Conservation (phyloP, 2,888 invertebrate genomes). For the Hirtodrosophila alboralis region DNA sequence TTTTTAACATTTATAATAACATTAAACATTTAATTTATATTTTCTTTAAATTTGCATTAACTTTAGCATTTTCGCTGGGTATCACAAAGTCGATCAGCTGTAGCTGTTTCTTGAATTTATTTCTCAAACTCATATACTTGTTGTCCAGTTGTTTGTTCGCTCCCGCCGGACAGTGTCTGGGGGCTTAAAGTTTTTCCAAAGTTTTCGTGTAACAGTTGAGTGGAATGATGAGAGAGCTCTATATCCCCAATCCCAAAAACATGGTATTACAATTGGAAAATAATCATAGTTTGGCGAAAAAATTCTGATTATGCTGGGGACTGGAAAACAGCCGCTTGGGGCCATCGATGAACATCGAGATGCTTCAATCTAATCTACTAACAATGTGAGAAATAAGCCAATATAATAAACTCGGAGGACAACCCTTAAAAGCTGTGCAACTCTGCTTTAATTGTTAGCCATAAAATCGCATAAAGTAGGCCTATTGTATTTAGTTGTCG, state of each 20-base stretch:
- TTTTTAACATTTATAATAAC: too few species aligned
- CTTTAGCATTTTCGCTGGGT: constrained; percentile 4
- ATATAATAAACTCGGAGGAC: constrained; percentile 3
- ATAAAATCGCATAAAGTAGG: constrained; percentile 43
- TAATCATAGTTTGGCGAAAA: constrained; percentile 59
- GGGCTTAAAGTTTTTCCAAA: constrained; percentile 44
- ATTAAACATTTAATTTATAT: too few species aligned
- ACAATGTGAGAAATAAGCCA: constrained; percentile 56
- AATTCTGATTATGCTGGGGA: constrained; percentile 64
- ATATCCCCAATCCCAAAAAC: background rate
- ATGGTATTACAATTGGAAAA: constrained; percentile 59
- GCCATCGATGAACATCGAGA: constrained; percentile 8
- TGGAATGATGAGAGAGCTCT: constrained; percentile 40
- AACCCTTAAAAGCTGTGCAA: background rate
- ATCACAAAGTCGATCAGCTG: background rate
- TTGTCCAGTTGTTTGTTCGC: constrained; percentile 29
- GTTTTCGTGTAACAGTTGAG: constrained; percentile 46
- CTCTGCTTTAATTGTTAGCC: constrained; percentile 42
- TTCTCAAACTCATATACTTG: background rate
- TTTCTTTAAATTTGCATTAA: too few species aligned
- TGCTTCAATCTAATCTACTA: constrained; percentile 50
- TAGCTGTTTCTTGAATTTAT: too few species aligned
- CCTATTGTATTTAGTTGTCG: constrained; percentile 41
- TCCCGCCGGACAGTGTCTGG: constrained; percentile 33
- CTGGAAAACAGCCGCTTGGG: constrained; percentile 52